Conservation (phyloP, 2,797 vertebrate species). For the Cirrhinus molitorella region DNA sequence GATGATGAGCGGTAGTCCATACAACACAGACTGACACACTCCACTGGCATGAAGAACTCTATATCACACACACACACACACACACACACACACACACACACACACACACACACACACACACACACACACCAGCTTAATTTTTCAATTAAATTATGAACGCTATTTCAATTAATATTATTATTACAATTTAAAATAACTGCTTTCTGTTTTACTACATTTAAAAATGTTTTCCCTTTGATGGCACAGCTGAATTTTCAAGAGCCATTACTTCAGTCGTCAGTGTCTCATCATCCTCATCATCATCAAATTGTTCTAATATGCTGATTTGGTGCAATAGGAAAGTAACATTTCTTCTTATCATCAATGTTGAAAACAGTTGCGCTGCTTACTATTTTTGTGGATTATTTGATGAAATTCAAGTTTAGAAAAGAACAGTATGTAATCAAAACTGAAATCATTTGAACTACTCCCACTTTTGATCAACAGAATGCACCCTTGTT, state of each 20-base stretch:
- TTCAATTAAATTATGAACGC: background rate
- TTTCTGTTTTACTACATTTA: background rate
- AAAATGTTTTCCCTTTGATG: background rate
- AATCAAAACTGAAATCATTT: background rate
- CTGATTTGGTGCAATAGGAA: background rate
- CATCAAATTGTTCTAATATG: background rate
- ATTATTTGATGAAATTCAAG: background rate
- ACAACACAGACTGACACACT: slow-evolving; percentile 90
- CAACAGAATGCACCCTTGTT: background rate
- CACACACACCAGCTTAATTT: too few species aligned
- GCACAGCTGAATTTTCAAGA: background rate
- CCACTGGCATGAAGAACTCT: slow-evolving; percentile 86
- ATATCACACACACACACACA: slow-evolving; percentile 39
- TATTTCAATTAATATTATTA: background rate
- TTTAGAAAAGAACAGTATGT: background rate
- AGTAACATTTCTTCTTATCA: background rate
- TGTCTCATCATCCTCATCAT: background rate
- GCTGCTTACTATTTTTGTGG: background rate
- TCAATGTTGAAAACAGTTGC: background rate
- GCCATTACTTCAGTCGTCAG: background rate
- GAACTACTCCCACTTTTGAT: background rate
- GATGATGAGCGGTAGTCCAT: slow-evolving; percentile 88
- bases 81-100: too few species aligned
- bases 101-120: too few species aligned
- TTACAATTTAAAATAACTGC: background rate